A percentile compares a stretch with the other conserved stretches of the same genome.
phyloP scores from a whole-genome alignment of 2,113 vertebrate genomes.

The Xenotilapia flavipinnis region DNA sequence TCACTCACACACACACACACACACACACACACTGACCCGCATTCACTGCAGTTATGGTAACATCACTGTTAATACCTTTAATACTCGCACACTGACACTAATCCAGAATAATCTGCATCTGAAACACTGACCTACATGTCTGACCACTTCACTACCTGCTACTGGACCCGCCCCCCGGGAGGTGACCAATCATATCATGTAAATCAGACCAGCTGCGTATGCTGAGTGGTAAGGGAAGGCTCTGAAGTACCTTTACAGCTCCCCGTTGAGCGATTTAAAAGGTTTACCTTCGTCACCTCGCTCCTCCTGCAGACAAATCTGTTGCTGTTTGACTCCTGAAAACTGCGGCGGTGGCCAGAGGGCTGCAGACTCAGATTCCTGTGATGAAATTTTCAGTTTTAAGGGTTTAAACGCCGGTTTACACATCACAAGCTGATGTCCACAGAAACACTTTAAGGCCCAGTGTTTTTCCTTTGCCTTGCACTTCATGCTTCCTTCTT shows the following conservation, averaged over 20 bases:
- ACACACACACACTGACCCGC: not conserved
- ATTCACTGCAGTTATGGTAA: conserved; percentile 9
- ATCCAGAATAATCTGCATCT: conserved; percentile 40
- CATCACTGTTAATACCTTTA: conserved; percentile 24
- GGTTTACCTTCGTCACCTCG: not conserved
- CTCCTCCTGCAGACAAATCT: not conserved
- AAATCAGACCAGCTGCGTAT: not conserved
- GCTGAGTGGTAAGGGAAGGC: not conserved
- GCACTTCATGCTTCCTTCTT: not conserved
- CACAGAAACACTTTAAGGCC: not conserved
- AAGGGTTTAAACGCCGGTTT: not conserved
- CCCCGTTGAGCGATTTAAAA: not conserved
- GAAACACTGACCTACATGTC: conserved; percentile 57
- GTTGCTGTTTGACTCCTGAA: not conserved
- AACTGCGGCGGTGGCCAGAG: not conserved
- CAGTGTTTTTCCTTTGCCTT: not conserved
- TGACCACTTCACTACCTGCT: conserved; percentile 13
- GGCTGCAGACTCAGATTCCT: not conserved
- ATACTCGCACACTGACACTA: conserved; percentile 1
- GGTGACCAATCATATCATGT: not conserved
- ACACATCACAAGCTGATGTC: not conserved
- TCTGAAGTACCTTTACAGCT: not conserved
- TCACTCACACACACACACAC: not conserved
- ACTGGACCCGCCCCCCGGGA: not conserved
- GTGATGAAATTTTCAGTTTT: not conserved